phyloP scores from a whole-genome alignment of 2,113 vertebrate genomes.

The Centrocercus urophasianus region DNA sequence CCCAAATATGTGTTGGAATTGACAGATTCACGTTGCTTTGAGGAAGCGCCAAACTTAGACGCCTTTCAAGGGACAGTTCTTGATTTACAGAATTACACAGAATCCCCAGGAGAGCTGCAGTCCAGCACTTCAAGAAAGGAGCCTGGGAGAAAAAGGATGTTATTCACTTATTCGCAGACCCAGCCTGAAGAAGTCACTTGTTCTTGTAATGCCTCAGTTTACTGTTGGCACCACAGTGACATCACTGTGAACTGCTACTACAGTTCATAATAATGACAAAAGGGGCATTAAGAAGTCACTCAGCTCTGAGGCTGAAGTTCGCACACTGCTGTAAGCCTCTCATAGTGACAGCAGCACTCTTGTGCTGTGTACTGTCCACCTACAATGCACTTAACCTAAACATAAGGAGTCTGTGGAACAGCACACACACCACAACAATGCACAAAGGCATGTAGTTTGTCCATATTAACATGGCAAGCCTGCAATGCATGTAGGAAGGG shows the following conservation, averaged over 20 bases:
- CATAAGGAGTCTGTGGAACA: neutral
- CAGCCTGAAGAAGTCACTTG: neutral
- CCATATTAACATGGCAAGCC: neutral
- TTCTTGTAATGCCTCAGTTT: neutral
- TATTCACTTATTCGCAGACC: neutral
- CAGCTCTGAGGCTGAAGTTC: neutral
- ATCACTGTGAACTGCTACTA: neutral
- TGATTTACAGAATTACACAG: slow-evolving; percentile 1
- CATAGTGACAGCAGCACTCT: neutral
- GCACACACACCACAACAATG: neutral
- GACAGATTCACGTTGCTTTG: neutral
- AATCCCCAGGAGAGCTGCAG: neutral
- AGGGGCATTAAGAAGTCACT: neutral
- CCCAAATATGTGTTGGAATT: neutral
- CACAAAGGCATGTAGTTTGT: neutral
- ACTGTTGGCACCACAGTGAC: neutral
- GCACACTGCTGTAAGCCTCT: neutral
- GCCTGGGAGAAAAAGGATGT: neutral
- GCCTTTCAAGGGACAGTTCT: neutral
- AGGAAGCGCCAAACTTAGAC: slow-evolving; percentile 19
- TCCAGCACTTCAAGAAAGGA: neutral
- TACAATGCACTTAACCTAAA: neutral
- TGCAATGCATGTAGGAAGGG: neutral
- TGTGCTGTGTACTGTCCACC: neutral
- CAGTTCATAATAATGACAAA: neutral